A percentile compares a stretch with the other conserved stretches of the same genome.
Evolutionary conservation across 2,113 vertebrate genomes (phyloP).

Genomic region (Mobula birostris): DNA sequence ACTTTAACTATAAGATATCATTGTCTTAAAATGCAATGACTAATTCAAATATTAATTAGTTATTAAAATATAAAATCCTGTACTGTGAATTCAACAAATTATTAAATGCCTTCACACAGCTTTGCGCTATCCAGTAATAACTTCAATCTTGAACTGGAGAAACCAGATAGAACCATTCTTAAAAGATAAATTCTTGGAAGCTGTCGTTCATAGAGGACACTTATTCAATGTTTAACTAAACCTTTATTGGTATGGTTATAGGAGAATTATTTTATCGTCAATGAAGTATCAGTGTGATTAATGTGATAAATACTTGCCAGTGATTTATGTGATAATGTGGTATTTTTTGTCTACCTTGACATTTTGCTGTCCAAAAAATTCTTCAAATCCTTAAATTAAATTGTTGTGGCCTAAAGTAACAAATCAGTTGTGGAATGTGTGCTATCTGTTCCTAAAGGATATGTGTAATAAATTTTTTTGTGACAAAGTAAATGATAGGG

Average conservation of each 20-base stretch:
- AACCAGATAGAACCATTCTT: not conserved
- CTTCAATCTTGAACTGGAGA: not conserved
- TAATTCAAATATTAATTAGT: not conserved
- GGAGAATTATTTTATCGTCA: conserved; percentile 7
- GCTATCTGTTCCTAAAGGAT: conserved; percentile 72
- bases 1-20: not conserved
- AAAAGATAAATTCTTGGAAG: not conserved
- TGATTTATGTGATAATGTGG: not conserved
- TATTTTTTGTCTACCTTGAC: conserved; percentile 18
- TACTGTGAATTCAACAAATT: not conserved
- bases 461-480: conserved; percentile 73
- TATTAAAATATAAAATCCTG: not conserved
- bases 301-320: not conserved
- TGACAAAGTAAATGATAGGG: conserved; percentile 62
- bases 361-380: conserved; percentile 38
- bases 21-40: not conserved
- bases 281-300: conserved; percentile 11
- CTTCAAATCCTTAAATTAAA: conserved; percentile 51
- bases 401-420: conserved; percentile 62
- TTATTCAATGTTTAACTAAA: not conserved
- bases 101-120: not conserved
- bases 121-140: not conserved
- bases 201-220: not conserved
- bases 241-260: not conserved
- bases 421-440: conserved; percentile 71